Evolutionary conservation across 1,140 invertebrate species (phyloP).

Genomic region (Trichonephila clavipes): DNA sequence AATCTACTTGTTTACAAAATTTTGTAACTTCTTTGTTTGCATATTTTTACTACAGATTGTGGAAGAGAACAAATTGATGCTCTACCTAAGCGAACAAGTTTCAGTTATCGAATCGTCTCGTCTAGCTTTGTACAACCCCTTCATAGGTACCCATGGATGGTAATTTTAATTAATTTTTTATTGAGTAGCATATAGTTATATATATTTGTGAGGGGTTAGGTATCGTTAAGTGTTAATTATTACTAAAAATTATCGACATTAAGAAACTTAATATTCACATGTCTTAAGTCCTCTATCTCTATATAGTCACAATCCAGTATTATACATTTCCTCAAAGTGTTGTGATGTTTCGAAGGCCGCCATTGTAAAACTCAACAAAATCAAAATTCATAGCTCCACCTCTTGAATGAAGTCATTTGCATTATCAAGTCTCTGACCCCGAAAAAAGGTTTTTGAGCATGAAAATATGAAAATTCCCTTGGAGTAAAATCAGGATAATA

Average conservation of each 20-base stretch:
- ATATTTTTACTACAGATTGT: neutral
- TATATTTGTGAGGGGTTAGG: neutral
- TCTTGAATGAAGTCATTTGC: too few relatives aligned
- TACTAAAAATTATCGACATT: neutral
- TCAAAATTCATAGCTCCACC: too few relatives aligned
- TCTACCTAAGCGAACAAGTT: neutral
- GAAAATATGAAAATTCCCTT: too few relatives aligned
- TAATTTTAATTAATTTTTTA: neutral
- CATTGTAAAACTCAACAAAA: too few relatives aligned
- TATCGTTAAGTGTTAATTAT: neutral
- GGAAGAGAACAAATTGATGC: neutral
- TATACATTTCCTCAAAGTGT: too few relatives aligned
- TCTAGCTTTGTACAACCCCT: neutral
- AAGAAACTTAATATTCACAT: neutral
- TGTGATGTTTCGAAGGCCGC: too few relatives aligned
- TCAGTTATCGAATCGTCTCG: neutral
- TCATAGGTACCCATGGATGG: slow-evolving; percentile 15
- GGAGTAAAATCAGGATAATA: too few relatives aligned
- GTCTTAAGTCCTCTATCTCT: too few relatives aligned
- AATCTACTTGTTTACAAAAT: neutral
- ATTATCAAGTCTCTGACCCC: too few relatives aligned
- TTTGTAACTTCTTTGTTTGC: neutral
- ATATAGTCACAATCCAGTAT: too few relatives aligned
- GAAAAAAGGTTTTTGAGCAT: too few relatives aligned
- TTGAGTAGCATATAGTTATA: neutral